Conservation (phyloP, 2,113 vertebrate genomes). For the Cercopithecus mona region DNA sequence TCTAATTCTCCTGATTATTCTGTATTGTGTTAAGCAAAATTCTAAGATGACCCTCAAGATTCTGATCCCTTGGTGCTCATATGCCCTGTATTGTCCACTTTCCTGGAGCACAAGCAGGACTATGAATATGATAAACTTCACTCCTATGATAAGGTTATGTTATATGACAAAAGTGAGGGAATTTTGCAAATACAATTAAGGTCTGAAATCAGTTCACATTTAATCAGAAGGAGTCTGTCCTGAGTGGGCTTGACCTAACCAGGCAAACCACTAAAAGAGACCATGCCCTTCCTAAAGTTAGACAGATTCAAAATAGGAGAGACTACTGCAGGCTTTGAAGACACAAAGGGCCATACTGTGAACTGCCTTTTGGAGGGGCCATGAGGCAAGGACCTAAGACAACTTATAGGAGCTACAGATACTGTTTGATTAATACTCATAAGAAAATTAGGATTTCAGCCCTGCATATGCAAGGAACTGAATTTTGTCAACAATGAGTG, state of each 20-base stretch:
- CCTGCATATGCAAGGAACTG: background rate
- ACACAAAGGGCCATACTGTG: background rate
- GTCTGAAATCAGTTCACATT: background rate
- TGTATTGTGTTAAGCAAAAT: background rate
- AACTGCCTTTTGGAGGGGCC: background rate
- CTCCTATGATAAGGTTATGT: background rate
- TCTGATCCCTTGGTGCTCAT: background rate
- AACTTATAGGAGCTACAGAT: background rate
- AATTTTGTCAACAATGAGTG: background rate
- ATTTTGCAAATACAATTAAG: background rate
- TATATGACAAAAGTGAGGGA: background rate
- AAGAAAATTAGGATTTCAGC: background rate
- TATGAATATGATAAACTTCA: background rate
- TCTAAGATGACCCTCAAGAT: background rate
- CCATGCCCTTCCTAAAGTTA: background rate
- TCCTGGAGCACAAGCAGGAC: background rate
- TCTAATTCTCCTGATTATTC: background rate
- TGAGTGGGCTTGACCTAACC: background rate
- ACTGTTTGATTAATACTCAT: background rate
- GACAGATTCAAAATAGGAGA: background rate
- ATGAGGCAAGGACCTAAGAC: background rate
- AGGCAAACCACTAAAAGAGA: background rate
- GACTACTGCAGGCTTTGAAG: background rate
- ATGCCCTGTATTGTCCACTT: background rate
- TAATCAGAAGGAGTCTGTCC: background rate